Base-by-base conservation (phyloP, 1,140 invertebrate genomes). In the Drosophila mojavensis region DNA sequence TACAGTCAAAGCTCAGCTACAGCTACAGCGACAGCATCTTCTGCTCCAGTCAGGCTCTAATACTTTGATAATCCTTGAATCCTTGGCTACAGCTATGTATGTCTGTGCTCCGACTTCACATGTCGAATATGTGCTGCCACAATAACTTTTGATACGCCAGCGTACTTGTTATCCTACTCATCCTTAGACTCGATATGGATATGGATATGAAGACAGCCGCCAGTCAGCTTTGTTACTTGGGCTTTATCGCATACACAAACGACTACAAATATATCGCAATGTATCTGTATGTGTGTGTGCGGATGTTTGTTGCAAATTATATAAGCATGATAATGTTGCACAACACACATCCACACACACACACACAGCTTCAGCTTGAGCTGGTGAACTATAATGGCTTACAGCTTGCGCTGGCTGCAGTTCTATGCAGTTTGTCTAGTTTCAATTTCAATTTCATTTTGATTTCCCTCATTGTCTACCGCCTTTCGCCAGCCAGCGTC, bases 221-320 rank as follows among this genome's bases (percentile, higher is more conserved):
- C 82, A 86, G 80, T 78, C 79, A 86, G 81, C 84, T 86, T 88
- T 86, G 83, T 88, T 88, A 88, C 76, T 82, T 66, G 79, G 82
- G 83, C 79, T 71, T 79, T 79, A 88, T 77, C 83, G 58, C 68
- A 64, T 65, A 33, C 72, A 64, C 75, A 53, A 59, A 24, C 66
- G 51, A 73, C 45, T 76, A 68, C 72, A 61, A 60, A 45, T 68
- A 45, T 56, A 24, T 33, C 59, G 45, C 20, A 55, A n/a, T 55
- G 39, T 50, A n/a, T 24, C 24, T 47, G 5, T 36, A 17, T 59
- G 47, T 45, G 5, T 15, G 43, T 45, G 15, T 17, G 43, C 7
- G 43, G 17, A 15, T 45, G 43, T 45, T n/a, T 45, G 43, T 45
- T 39, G 67, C 71, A 82, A 86, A 86, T 86, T 88, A 86, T 82